Evolutionary conservation across 2,113 vertebrate species (phyloP).

Genomic region (Plecotus auritus): DNA sequence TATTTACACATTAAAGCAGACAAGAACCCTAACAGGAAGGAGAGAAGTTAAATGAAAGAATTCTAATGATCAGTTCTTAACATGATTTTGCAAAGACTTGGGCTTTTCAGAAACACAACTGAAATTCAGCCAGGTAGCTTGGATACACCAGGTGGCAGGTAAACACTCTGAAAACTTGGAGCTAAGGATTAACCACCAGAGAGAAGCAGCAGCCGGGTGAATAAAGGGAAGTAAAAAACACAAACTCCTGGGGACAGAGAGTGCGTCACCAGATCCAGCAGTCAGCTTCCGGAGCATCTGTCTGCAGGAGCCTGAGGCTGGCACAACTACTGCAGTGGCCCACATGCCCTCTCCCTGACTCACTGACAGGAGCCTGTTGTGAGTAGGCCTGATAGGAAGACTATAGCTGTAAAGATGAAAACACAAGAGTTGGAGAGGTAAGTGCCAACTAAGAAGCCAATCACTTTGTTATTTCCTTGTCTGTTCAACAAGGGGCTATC

Average conservation of each 20-base stretch:
- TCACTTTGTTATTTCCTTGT: not conserved
- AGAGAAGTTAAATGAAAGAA: not conserved
- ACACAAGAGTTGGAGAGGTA: not conserved
- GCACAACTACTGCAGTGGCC: not conserved
- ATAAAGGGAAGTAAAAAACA: not conserved
- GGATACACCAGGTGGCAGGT: not conserved
- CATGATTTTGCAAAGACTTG: slow-evolving; percentile 28
- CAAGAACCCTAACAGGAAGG: not conserved
- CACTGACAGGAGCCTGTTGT: not conserved
- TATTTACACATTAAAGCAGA: slow-evolving; percentile 2
- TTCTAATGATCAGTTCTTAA: not conserved
- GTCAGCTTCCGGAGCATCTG: not conserved
- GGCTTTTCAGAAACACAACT: slow-evolving; percentile 7
- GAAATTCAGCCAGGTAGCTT: not conserved
- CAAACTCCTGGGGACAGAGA: not conserved
- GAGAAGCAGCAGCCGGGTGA: not conserved
- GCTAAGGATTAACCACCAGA: not conserved
- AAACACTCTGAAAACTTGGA: not conserved
- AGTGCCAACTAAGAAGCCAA: not conserved
- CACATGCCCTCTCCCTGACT: not conserved
- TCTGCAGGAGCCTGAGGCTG: not conserved
- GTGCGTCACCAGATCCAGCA: not conserved
- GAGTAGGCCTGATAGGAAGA: not conserved
- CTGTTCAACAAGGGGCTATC: not conserved
- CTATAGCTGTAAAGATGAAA: not conserved